Evolutionary conservation across 2,888 invertebrate species (phyloP).

Genomic region (Metallyticus violacea): DNA sequence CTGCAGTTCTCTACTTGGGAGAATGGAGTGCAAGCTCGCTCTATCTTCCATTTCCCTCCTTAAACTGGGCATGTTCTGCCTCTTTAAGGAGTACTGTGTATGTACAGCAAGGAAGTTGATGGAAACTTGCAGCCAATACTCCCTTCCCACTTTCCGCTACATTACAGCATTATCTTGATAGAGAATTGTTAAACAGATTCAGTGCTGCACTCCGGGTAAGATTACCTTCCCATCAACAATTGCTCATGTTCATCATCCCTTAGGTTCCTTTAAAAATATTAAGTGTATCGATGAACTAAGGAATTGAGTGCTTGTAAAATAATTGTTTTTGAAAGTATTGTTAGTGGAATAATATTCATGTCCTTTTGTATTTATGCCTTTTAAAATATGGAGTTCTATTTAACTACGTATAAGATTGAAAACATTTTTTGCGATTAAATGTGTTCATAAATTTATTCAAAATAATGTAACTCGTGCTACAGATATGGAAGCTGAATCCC

Average conservation of each 20-base stretch:
- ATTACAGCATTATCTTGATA: neutral
- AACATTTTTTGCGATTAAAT: no score
- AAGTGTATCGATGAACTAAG: no score
- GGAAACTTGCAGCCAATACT: neutral
- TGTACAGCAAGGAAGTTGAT: neutral
- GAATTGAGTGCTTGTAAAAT: no score
- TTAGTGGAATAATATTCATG: no score
- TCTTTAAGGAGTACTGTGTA: neutral
- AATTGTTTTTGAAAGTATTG: no score
- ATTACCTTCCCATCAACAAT: neutral
- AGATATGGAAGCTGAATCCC: no score
- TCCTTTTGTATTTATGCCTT: no score
- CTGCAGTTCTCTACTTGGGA: neutral
- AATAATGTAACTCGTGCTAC: no score
- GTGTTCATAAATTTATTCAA: no score
- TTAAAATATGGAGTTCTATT: no score
- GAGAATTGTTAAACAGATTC: neutral
- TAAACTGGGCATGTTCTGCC: neutral
- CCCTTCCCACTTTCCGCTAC: neutral
- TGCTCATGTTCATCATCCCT: neutral
- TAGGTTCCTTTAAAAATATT: no score
- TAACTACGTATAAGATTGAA: no score
- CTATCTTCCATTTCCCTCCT: neutral
- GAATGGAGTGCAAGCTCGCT: neutral
- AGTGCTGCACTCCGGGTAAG: neutral